Conservation (phyloP, 2,797 vertebrate species). For the Oryzias dopingdopingensis region DNA sequence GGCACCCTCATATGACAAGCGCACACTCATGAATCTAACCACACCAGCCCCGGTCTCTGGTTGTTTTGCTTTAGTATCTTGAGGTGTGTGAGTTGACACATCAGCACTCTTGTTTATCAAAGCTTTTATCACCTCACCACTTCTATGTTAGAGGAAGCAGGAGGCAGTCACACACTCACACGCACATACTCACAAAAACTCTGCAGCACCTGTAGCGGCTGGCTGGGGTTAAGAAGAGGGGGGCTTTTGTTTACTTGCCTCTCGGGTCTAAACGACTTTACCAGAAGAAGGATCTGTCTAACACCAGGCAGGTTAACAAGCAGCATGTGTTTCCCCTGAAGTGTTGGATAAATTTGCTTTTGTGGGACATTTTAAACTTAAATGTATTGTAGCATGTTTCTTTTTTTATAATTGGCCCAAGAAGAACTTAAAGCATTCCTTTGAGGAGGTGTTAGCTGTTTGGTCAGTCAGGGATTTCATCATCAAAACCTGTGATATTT, state of each 20-base stretch:
- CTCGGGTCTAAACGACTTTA: conserved; percentile 65
- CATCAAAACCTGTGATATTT: no score
- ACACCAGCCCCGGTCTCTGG: conserved; percentile 16
- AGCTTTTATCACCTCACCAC: conserved; percentile 71
- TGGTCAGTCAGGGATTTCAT: no score
- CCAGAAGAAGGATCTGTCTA: conserved; percentile 64
- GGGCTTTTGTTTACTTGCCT: conserved; percentile 42
- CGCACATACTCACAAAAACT: conserved; percentile 26
- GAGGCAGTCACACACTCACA: conserved; percentile 37
- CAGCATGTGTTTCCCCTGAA: conserved; percentile 52
- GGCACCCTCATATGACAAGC: conserved; percentile 35
- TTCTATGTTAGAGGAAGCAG: conserved; percentile 61
- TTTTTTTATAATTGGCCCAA: no score
- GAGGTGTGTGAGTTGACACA: conserved; percentile 69
- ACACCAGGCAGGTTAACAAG: conserved; percentile 59
- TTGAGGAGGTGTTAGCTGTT: no score
- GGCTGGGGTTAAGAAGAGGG: conserved; percentile 18
- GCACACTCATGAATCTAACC: not conserved
- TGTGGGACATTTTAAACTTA: conserved; percentile 12
- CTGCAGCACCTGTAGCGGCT: conserved; percentile 22
- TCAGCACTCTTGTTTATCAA: conserved; percentile 74
- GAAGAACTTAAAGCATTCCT: no score
- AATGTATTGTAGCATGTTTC: conserved; percentile 1
- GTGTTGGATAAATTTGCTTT: conserved; percentile 15
- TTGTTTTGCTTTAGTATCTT: conserved; percentile 53